These are phyloP conservation scores for Lamellibrachia columna DNA, from an alignment of 2,888 invertebrate genomes.

Conservation along the genomic window DNA sequence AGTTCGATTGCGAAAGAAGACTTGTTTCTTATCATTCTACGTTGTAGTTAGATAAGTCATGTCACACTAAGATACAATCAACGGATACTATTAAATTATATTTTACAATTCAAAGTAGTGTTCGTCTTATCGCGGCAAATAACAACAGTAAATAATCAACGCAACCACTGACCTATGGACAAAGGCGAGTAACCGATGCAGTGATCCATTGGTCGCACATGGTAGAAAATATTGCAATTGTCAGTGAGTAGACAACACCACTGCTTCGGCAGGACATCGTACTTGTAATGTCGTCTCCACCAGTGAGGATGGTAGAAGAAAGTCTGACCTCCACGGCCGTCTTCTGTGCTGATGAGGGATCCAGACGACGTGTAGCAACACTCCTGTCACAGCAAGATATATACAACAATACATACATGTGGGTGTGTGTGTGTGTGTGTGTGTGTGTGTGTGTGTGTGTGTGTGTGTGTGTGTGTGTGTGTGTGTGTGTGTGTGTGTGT, in stretches of 20 bases:
- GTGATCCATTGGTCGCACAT: neutral
- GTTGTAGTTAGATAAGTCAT: neutral
- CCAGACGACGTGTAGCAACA: constrained; percentile 30
- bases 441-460: too few relatives aligned
- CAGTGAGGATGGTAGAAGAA: constrained; percentile 22
- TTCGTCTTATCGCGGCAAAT: too few relatives aligned
- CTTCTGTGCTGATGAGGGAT: constrained; percentile 19
- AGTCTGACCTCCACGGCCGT: constrained; percentile 22
- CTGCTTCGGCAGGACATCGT: constrained; percentile 18
- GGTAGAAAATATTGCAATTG: constrained; percentile 20
- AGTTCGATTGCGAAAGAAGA: too few relatives aligned
- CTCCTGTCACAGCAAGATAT: neutral
- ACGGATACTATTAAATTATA: neutral
- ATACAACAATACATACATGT: neutral
- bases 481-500: too few relatives aligned
- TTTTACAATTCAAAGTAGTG: neutral
- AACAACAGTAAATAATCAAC: neutral
- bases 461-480: too few relatives aligned
- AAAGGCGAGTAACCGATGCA: neutral
- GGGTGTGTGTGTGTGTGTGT: too few relatives aligned
- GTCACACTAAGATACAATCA: too few relatives aligned
- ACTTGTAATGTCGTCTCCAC: neutral
- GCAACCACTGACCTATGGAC: neutral
- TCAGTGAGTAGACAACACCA: constrained; percentile 19
- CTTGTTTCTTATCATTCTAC: neutral